Evolutionary conservation across 2,888 invertebrate genomes (phyloP), one percentile per base, ranked within the genome.

Genomic region (Plutella xylostella): DNA sequence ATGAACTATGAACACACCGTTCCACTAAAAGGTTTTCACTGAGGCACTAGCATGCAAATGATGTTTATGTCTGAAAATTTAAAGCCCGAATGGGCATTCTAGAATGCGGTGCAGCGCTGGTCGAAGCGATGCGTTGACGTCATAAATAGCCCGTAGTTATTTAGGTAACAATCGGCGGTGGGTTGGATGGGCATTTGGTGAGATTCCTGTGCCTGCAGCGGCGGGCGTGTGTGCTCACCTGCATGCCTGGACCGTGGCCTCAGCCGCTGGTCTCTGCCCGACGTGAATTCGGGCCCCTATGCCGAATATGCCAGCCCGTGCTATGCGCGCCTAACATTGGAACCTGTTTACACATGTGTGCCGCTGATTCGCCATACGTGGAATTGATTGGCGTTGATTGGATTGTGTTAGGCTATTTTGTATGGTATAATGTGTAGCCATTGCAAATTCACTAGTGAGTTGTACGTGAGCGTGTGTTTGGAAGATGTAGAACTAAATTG

Each of bases 181-280:
- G 72, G 65, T 64, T 58, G 75, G 72, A 72, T 78, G 79, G 76
- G 78, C 82, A 82, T 82, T 80, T 72, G 82, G 79, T 78, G 68
- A 76, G 80, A 83, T 83, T 83, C 82, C 82, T 63, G 60, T 62
- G 68, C 62, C 66, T 58, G 75, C 70, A 69, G 76, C 63, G 71
- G 74, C 62, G 72, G 80, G 74, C 79, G 77, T 78, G 78, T 82
- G 80, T 80, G 82, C 65, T 69, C 63, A 69, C 69, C 58, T 54
- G 64, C 78, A 76, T 80, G 79, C 82, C 78, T 71, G 63, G 42
- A 55, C 55, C 64, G 77, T 78, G 68, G 45, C 35, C 22, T 9
- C 22, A 20, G 18, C 11, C 34, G 38, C 20, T 37, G 64, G 63
- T 70, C 72, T 64, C 33, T 37, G 37, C 66, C 74, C 72, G 62